phyloP scores from a whole-genome alignment of 2,113 vertebrate genomes.

The Falcunculus frontatus region DNA sequence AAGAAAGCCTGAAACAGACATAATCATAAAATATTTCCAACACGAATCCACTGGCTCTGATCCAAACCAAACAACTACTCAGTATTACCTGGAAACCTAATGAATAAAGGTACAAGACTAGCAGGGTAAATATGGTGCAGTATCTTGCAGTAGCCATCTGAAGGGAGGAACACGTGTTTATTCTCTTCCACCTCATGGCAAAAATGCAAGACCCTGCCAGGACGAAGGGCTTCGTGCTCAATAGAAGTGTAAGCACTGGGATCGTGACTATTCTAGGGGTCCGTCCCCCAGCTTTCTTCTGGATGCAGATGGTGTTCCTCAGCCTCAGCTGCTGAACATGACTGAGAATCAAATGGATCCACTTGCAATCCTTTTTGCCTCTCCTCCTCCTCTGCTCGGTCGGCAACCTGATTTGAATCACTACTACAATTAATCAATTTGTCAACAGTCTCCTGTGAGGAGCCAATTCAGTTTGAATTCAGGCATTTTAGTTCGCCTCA shows the following conservation, averaged over 20 bases:
- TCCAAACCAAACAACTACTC: not conserved
- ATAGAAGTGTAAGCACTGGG: too few relatives aligned
- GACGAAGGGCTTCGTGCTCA: not conserved
- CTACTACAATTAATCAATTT: not conserved
- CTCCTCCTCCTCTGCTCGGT: not conserved
- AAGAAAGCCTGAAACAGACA: not conserved
- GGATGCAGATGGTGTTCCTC: not conserved
- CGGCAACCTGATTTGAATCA: not conserved
- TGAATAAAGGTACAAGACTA: not conserved
- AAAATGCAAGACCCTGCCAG: not conserved
- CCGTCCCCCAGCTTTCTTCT: not conserved
- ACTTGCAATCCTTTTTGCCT: not conserved
- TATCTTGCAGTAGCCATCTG: not conserved
- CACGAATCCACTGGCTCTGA: not conserved
- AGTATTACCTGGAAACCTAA: not conserved
- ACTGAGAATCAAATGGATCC: not conserved
- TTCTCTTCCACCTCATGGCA: not conserved
- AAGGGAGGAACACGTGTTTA: not conserved
- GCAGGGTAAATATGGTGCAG: not conserved
- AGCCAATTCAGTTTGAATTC: too few relatives aligned
- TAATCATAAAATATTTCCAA: not conserved
- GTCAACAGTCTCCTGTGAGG: not conserved
- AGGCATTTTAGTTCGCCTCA: too few relatives aligned
- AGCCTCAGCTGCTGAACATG: not conserved
- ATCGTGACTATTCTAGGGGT: not conserved